phyloP scores from a whole-genome alignment of 1,140 invertebrate species.

The Stenopsyche tienmushanensis region DNA sequence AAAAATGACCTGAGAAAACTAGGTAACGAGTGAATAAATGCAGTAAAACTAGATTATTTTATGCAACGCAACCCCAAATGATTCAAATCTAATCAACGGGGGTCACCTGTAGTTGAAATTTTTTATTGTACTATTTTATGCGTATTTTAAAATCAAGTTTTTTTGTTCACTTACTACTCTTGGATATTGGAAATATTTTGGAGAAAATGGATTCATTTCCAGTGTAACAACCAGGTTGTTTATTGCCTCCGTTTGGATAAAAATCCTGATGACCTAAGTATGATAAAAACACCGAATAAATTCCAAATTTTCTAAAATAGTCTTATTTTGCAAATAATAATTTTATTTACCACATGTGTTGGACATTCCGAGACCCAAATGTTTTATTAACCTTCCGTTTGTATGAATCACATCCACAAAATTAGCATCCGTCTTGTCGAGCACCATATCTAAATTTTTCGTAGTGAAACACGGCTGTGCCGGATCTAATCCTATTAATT shows the following conservation, averaged over 20 bases:
- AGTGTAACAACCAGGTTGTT: slow-evolving; percentile 57
- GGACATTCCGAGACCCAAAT: slow-evolving; percentile 58
- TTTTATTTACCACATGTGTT: slow-evolving; percentile 55
- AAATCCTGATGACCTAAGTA: slow-evolving; percentile 66
- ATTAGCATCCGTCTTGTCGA: slow-evolving; percentile 61
- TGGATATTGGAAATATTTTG: slow-evolving; percentile 46
- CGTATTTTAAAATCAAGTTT: not conserved
- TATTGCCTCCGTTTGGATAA: slow-evolving; percentile 67
- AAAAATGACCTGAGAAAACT: no score
- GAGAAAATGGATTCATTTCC: slow-evolving; percentile 47
- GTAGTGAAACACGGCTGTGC: slow-evolving; percentile 64
- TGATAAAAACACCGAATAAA: no score
- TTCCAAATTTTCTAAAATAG: no score
- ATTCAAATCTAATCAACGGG: no score
- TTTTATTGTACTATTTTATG: no score
- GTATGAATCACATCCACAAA: slow-evolving; percentile 70
- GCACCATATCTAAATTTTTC: slow-evolving; percentile 48
- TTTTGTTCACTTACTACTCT: slow-evolving; percentile 45
- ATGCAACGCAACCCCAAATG: no score
- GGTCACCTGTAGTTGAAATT: no score
- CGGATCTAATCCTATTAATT: slow-evolving; percentile 59
- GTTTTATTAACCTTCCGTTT: slow-evolving; percentile 53
- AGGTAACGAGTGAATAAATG: no score
- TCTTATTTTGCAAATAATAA: no score
- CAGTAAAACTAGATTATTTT: no score